phyloP scores from a whole-genome alignment of 2,797 vertebrate species.

The Sebastes ruberrimus region DNA sequence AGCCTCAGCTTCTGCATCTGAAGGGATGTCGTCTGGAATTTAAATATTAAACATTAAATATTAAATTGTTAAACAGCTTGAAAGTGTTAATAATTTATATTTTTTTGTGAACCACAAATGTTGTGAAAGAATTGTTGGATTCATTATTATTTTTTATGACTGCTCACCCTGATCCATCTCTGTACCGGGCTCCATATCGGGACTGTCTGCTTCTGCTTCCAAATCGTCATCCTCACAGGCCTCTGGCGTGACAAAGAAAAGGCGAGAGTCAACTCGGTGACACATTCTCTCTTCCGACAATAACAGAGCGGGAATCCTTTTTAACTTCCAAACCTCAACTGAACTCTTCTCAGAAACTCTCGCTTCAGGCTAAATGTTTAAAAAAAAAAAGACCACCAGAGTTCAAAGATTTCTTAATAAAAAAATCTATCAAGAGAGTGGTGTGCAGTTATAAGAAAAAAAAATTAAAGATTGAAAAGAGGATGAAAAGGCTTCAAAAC shows the following conservation, averaged over 20 bases:
- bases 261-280: not conserved
- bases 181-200: slow-evolving; percentile 90
- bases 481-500: slow-evolving; percentile 30
- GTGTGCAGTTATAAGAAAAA: not conserved
- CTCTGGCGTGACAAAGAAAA: slow-evolving; percentile 78
- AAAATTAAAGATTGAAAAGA: slow-evolving; percentile 22
- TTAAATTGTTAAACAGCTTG: not conserved
- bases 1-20: slow-evolving; percentile 90
- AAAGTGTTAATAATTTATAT: not conserved
- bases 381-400: slow-evolving; percentile 5
- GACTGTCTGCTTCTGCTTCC: slow-evolving; percentile 88
- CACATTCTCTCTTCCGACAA: not conserved
- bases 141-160: not conserved
- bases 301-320: slow-evolving; percentile 8
- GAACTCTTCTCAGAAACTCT: slow-evolving; percentile 18
- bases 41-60: not conserved
- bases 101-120: not conserved
- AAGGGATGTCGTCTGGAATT: slow-evolving; percentile 88
- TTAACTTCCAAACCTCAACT: slow-evolving; percentile 13
- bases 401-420: slow-evolving; percentile 9
- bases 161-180: slow-evolving; percentile 92
- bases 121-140: not conserved
- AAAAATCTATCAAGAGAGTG: slow-evolving; percentile 21
- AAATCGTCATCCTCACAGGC: slow-evolving; percentile 85
- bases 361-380: not conserved